Evolutionary conservation across 2,113 vertebrate genomes (phyloP).

Genomic region (Leptocoma aspasia): DNA sequence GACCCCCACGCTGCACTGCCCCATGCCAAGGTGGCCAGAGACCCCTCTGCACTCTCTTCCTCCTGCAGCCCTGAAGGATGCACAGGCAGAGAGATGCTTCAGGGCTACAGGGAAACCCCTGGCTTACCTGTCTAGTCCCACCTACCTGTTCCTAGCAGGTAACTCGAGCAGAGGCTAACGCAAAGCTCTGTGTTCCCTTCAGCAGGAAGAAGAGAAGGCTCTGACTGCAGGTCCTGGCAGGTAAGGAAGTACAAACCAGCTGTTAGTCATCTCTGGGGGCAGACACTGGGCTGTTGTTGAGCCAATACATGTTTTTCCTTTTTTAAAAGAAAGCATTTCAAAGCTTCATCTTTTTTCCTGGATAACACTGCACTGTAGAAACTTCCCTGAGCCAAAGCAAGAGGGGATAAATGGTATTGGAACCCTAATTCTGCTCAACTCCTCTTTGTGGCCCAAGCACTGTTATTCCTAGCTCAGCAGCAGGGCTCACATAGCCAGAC

Average conservation of each 20-base stretch:
- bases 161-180: not conserved
- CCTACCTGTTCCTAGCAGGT: slow-evolving; percentile 18
- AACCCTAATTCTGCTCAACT: not conserved
- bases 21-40: not conserved
- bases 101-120: not conserved
- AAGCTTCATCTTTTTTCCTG: not conserved
- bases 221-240: not conserved
- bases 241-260: not conserved
- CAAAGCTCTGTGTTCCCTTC: not conserved
- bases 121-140: not conserved
- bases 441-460: not conserved
- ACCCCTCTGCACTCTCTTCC: not conserved
- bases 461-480: not conserved
- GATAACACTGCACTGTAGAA: not conserved
- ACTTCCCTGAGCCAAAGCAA: not conserved
- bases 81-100: not conserved
- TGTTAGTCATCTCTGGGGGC: not conserved
- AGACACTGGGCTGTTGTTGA: not conserved
- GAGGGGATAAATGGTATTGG: fast-evolving
- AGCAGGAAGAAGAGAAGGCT: not conserved
- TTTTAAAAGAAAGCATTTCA: not conserved
- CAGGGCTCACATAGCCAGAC: not conserved
- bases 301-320: not conserved
- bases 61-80: not conserved
- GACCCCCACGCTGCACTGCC: not conserved